Evolutionary conservation across 2,797 vertebrate genomes (phyloP), one percentile per base, ranked within the genome.

Genomic region (Pangasius djambal): DNA sequence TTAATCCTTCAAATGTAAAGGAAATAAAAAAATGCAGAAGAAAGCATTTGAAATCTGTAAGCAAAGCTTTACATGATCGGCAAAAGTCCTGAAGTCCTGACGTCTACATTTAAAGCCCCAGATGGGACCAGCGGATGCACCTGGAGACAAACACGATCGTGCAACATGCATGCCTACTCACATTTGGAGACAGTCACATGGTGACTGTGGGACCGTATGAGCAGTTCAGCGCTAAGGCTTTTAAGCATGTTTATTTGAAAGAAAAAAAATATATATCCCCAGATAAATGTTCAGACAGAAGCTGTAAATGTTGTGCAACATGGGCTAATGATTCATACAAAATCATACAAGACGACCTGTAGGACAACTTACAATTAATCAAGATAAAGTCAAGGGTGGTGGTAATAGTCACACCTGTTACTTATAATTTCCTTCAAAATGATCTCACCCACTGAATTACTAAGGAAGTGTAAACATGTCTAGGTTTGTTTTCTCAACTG

Each of bases 1-100:
- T 97, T 98, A 61, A 95, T 93, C 93, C 98, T 98, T 79, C 77
- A 34, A 55, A 77, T 7, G 1, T 6, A 93, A 70, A 90, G 44
- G 74, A 82, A 57, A 91, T 92, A 92, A 88, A 92, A 88, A 93
- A 88, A 77, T 9, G 20, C 10, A 34, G 10, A 86, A 72, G 13
- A 44, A 7, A 77, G 16, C 8, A 44, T 34, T 77, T 12, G 10
- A 59, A 25, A 59, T 28, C 0, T 70, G 2, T 52, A 34, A 55
- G 48, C 31, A 70, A 74, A 48, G 25, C 12, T 48, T 61, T 28
- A 86, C 50, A 37, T 13, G 40, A 74, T 20, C 15, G 20, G 83
- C 22, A 85, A 65, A 50, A 48, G 40, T 44, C 18, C 61, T 48
- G 7, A 83, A 18, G 15, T 65, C 78, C 52, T 81, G 16, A 34